Evolutionary conservation across 2,797 vertebrate species (phyloP).

Genomic region (Hemibagrus guttatus): DNA sequence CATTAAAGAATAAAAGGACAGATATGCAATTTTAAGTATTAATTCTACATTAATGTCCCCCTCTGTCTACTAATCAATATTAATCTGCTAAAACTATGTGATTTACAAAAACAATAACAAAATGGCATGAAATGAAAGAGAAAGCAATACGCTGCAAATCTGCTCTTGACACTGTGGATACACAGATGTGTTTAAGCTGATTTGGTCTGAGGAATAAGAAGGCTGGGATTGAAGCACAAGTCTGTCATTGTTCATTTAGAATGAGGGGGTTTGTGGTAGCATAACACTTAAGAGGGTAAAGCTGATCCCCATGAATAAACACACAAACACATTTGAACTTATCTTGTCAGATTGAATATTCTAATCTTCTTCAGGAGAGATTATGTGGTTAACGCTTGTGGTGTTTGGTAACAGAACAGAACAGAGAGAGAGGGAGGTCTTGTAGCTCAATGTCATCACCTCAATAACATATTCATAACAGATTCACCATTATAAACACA

Average conservation of each 20-base stretch:
- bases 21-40: neutral
- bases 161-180: conserved; percentile 36
- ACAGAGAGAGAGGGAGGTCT: conserved; percentile 28
- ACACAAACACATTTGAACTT: conserved; percentile 60
- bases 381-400: conserved; percentile 70
- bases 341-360: conserved; percentile 68
- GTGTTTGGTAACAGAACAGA: conserved; percentile 56
- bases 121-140: neutral
- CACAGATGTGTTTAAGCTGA: conserved; percentile 56
- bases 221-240: conserved; percentile 42
- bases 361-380: conserved; percentile 74
- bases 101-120: conserved; percentile 15
- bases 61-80: neutral
- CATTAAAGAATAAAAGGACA: neutral
- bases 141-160: conserved; percentile 56
- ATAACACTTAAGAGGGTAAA: conserved; percentile 48
- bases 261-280: conserved; percentile 42
- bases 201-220: conserved; percentile 49
- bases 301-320: conserved; percentile 43
- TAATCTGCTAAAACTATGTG: conserved; percentile 10
- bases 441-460: conserved; percentile 59
- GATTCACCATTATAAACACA: neutral
- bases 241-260: conserved; percentile 63
- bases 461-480: conserved; percentile 18
- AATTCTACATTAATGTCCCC: neutral